These are phyloP conservation scores for Amiota communis DNA, from an alignment of 2,888 invertebrate species.

Conservation along the genomic window DNA sequence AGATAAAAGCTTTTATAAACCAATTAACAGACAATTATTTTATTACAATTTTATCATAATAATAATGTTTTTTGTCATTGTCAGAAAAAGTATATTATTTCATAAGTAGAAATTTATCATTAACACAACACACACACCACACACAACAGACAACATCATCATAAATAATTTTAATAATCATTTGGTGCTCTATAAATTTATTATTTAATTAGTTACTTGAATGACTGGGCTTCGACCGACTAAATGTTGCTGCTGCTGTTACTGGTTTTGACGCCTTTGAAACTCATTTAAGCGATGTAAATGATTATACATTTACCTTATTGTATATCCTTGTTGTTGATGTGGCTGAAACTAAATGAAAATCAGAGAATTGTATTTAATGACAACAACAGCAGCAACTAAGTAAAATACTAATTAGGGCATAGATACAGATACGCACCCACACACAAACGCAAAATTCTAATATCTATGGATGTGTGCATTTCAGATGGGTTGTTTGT, in stretches of 20 bases:
- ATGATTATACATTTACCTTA: no score
- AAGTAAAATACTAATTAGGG: not conserved
- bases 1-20: no score
- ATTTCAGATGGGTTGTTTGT: not conserved
- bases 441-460: not conserved
- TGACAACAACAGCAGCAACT: not conserved
- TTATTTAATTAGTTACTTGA: slow-evolving; percentile 52
- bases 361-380: not conserved
- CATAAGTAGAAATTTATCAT: no score
- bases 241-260: no score
- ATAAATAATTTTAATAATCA: slow-evolving; percentile 53
- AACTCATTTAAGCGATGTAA: no score
- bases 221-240: no score
- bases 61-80: no score
- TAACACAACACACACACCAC: no score
- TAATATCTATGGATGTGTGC: not conserved
- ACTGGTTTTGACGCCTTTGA: not conserved
- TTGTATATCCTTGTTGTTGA: no score
- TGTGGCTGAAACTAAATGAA: not conserved
- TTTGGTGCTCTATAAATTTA: slow-evolving; percentile 51
- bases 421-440: not conserved
- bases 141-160: not conserved
- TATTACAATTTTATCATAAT: no score
- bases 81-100: no score
- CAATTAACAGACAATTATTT: no score